phyloP scores from a whole-genome alignment of 2,113 vertebrate genomes.

The Oryzias javanicus region DNA sequence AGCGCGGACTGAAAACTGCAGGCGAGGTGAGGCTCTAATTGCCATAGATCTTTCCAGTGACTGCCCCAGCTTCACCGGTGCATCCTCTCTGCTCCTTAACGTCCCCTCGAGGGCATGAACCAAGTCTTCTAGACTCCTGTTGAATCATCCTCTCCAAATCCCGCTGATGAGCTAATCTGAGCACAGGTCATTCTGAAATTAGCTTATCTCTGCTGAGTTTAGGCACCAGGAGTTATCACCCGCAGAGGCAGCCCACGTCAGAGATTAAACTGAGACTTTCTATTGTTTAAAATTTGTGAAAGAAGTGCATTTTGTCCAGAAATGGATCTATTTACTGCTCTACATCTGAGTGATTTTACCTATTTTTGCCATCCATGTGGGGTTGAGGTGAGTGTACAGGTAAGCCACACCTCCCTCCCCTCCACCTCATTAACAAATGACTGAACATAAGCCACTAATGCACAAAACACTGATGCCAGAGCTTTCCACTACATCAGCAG shows the following conservation, averaged over 20 bases:
- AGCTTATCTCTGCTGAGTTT: slow-evolving; percentile 54
- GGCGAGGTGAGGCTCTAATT: slow-evolving; percentile 11
- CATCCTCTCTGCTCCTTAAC: not conserved
- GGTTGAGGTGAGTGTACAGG: not conserved
- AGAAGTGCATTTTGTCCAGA: not conserved
- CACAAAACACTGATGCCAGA: slow-evolving; percentile 12
- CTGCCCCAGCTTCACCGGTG: not conserved
- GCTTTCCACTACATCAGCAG: slow-evolving; percentile 7
- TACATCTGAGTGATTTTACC: too few species aligned
- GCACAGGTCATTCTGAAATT: slow-evolving; percentile 60
- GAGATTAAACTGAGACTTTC: slow-evolving; percentile 46
- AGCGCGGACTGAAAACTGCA: slow-evolving; percentile 3
- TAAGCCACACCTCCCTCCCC: not conserved
- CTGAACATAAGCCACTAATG: slow-evolving; percentile 10
- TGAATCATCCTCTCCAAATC: slow-evolving; percentile 31
- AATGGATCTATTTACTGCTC: not conserved
- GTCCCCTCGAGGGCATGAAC: slow-evolving; percentile 2
- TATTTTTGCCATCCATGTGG: too few species aligned
- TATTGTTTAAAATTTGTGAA: too few species aligned
- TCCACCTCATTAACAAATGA: not conserved
- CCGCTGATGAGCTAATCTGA: slow-evolving; percentile 60
- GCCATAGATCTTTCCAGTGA: slow-evolving; percentile 17
- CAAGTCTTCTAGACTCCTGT: slow-evolving; percentile 20
- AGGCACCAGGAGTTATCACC: slow-evolving; percentile 47
- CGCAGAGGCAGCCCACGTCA: slow-evolving; percentile 24